Evolutionary conservation across 2,113 vertebrate genomes (phyloP).

Genomic region (Lampris megalopsis): DNA sequence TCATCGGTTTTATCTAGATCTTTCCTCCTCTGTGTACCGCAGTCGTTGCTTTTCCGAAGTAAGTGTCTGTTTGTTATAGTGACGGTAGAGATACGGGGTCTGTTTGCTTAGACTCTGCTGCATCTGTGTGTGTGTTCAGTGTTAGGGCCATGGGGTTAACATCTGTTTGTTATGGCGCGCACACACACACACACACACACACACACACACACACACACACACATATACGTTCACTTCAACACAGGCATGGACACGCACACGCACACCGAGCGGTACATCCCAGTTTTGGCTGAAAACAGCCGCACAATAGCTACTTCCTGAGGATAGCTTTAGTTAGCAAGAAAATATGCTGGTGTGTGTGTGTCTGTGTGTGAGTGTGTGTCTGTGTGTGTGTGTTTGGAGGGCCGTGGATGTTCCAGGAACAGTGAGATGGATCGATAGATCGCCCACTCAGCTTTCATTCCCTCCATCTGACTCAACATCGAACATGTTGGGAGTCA

Average conservation of each 20-base stretch:
- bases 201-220: constrained; percentile 46
- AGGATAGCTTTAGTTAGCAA: constrained; percentile 70
- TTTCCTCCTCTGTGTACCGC: constrained; percentile 68
- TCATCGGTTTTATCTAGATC: constrained; percentile 62
- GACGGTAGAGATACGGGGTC: constrained; percentile 45
- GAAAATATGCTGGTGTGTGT: constrained; percentile 52
- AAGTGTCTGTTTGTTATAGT: constrained; percentile 40
- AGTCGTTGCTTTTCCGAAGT: constrained; percentile 71
- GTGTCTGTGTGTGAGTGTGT: constrained; percentile 21
- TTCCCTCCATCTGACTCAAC: constrained; percentile 78
- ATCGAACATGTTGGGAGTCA: constrained; percentile 70
- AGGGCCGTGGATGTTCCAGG: constrained; percentile 74
- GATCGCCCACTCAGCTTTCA: constrained; percentile 78
- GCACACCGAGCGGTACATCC: constrained; percentile 45
- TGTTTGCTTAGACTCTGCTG: constrained; percentile 51
- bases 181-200: constrained; percentile 35
- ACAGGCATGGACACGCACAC: background rate
- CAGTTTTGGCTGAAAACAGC: constrained; percentile 67
- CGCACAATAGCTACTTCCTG: constrained; percentile 75
- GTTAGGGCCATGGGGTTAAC: constrained; percentile 58
- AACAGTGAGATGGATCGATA: constrained; percentile 77
- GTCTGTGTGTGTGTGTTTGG: constrained; percentile 50
- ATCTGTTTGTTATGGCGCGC: constrained; percentile 67
- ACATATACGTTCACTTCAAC: background rate
- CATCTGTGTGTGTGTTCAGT: constrained; percentile 31